Evolutionary conservation across 2,888 invertebrate genomes (phyloP).

Genomic region (Tipula lateralis): DNA sequence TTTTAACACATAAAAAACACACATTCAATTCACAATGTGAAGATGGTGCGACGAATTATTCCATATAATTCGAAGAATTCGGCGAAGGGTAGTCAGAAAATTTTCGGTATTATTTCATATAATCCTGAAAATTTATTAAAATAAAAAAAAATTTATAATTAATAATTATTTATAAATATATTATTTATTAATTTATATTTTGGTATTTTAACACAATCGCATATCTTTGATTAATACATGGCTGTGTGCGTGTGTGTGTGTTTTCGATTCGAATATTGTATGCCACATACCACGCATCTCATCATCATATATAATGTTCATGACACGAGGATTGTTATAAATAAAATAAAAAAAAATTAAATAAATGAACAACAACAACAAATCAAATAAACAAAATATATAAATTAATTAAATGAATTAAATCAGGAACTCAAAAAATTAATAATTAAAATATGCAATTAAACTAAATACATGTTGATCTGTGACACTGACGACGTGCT

Average conservation of each 20-base stretch:
- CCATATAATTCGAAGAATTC: background rate
- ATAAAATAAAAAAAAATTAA: background rate
- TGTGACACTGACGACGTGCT: background rate
- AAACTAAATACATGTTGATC: background rate
- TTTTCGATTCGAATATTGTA: background rate
- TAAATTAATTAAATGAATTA: background rate
- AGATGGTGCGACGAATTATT: background rate
- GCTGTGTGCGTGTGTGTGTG: too few relatives aligned
- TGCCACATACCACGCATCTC: background rate
- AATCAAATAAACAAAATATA: background rate
- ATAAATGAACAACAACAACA: background rate
- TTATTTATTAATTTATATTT: background rate
- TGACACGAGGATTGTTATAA: background rate
- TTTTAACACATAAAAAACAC: background rate
- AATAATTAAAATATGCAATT: background rate
- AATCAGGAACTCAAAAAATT: background rate
- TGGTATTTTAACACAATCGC: background rate
- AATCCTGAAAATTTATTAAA: conserved; percentile 27
- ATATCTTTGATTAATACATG: background rate
- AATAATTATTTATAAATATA: background rate
- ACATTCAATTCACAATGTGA: background rate
- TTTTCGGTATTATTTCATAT: conserved; percentile 28
- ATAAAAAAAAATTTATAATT: background rate
- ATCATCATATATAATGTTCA: background rate
- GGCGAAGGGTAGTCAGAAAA: background rate